phyloP scores from a whole-genome alignment of 2,888 invertebrate species.

The Drosophila greeni region DNA sequence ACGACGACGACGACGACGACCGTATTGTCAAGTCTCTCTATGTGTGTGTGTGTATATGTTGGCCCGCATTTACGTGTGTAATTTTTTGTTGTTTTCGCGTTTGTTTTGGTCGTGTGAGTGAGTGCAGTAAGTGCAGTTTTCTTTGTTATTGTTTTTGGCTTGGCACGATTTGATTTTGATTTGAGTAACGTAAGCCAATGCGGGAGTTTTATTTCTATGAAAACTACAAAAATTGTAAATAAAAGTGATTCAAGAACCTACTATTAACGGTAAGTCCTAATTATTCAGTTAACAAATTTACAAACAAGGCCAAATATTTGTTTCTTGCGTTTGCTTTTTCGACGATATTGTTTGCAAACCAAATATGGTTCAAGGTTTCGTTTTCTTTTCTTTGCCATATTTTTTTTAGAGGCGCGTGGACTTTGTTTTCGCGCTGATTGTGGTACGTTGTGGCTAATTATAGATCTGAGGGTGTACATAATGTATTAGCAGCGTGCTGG shows the following conservation, averaged over 20 bases:
- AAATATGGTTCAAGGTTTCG: conserved; percentile 44
- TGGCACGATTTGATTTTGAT: conserved; percentile 40
- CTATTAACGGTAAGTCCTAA: background rate
- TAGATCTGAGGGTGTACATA: conserved; percentile 29
- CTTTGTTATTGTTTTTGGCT: conserved; percentile 41
- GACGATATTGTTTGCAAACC: conserved; percentile 16
- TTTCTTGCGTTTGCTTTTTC: background rate
- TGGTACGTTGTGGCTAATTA: conserved; percentile 26
- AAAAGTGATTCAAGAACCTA: background rate
- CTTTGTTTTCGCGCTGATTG: conserved; percentile 43
- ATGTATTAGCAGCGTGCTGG: conserved; percentile 24
- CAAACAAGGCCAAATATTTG: conserved; percentile 8
- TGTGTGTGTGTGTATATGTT: conserved; percentile 6
- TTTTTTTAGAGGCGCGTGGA: conserved; percentile 22
- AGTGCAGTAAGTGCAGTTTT: conserved; percentile 43
- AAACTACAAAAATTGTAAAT: background rate
- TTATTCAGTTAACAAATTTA: conserved; percentile 1
- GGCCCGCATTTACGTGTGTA: conserved; percentile 7
- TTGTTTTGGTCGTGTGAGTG: background rate
- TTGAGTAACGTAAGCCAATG: conserved; percentile 38
- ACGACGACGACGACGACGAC: conserved; percentile 9
- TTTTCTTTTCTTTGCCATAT: conserved; percentile 16
- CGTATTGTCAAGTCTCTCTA: conserved; percentile 63
- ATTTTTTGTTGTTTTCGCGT: background rate
- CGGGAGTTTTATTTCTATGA: background rate